These are phyloP conservation scores for Paratrypauchen microcephalus DNA, from an alignment of 2,797 vertebrate genomes.

Conservation along the genomic window DNA sequence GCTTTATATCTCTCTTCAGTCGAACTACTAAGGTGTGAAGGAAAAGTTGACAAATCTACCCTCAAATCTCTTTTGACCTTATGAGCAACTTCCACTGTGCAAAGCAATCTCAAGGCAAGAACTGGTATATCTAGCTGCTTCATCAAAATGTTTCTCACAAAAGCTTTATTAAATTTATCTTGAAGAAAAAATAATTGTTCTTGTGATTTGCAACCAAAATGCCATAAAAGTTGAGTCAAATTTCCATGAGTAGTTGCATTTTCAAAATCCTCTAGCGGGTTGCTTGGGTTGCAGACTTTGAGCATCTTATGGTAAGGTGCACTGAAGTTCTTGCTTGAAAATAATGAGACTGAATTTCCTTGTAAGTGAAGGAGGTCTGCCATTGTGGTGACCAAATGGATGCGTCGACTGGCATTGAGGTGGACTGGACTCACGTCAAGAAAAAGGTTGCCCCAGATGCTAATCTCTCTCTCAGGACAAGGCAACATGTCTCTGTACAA, in stretches of 20 bases:
- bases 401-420: constrained; percentile 20
- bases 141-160: constrained; percentile 31
- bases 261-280: background rate
- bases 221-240: constrained; percentile 47
- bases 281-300: constrained; percentile 28
- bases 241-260: fast-evolving
- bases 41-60: background rate
- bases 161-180: constrained; percentile 31
- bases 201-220: constrained; percentile 31
- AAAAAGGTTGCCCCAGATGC: constrained; percentile 50
- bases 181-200: constrained; percentile 20
- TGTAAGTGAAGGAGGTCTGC: constrained; percentile 37
- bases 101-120: constrained; percentile 60
- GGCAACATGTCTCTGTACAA: constrained; percentile 18
- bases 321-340: background rate
- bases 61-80: constrained; percentile 12
- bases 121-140: constrained; percentile 47
- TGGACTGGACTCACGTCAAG: constrained; percentile 13
- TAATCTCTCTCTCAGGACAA: constrained; percentile 33
- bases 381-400: constrained; percentile 41
- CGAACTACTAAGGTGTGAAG: background rate
- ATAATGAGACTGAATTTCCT: constrained; percentile 34
- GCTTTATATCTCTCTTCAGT: background rate
- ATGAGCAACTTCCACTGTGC: constrained; percentile 11
- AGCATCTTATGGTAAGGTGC: background rate